phyloP scores from a whole-genome alignment of 2,797 vertebrate species.

The Labroides dimidiatus region DNA sequence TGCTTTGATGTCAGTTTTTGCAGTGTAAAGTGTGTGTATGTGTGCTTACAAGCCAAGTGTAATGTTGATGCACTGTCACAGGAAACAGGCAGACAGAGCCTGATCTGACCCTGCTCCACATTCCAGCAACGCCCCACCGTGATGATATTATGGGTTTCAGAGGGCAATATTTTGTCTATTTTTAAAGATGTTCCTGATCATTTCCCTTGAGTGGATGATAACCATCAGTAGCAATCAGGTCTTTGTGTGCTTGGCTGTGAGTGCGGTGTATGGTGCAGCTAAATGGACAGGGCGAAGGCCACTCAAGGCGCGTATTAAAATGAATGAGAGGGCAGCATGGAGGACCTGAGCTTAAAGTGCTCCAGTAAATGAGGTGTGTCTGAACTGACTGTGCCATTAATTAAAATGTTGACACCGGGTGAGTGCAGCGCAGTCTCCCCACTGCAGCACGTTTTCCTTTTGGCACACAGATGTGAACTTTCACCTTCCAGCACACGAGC shows the following conservation, averaged over 20 bases:
- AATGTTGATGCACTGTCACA: slow-evolving; percentile 62
- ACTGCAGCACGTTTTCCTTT: slow-evolving; percentile 59
- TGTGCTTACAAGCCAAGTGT: slow-evolving; percentile 26
- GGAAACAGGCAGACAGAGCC: slow-evolving; percentile 49
- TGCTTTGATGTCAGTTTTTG: no score
- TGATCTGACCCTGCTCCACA: slow-evolving; percentile 52
- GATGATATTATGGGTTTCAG: slow-evolving; percentile 52
- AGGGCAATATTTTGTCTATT: slow-evolving; percentile 58
- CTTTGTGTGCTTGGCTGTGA: slow-evolving; percentile 31
- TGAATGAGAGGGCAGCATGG: slow-evolving; percentile 49
- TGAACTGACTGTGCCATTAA: slow-evolving; percentile 62
- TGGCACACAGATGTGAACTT: slow-evolving; percentile 76
- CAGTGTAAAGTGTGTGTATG: slow-evolving; percentile 10
- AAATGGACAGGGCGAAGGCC: slow-evolving; percentile 45
- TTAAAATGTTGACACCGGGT: slow-evolving; percentile 74
- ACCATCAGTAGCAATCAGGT: slow-evolving; percentile 59
- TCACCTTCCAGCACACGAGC: slow-evolving; percentile 62
- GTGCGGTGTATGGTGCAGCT: slow-evolving; percentile 31
- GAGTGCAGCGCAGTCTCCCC: slow-evolving; percentile 47
- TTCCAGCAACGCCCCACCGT: slow-evolving; percentile 50
- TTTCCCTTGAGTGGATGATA: slow-evolving; percentile 63
- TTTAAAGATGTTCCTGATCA: slow-evolving; percentile 54
- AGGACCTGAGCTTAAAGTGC: slow-evolving; percentile 61
- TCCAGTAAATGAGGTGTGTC: slow-evolving; percentile 73
- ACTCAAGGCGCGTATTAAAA: slow-evolving; percentile 52